These are phyloP conservation scores for Ctenosaura bakeri DNA, from an alignment of 2,797 vertebrate species.

Conservation along the genomic window DNA sequence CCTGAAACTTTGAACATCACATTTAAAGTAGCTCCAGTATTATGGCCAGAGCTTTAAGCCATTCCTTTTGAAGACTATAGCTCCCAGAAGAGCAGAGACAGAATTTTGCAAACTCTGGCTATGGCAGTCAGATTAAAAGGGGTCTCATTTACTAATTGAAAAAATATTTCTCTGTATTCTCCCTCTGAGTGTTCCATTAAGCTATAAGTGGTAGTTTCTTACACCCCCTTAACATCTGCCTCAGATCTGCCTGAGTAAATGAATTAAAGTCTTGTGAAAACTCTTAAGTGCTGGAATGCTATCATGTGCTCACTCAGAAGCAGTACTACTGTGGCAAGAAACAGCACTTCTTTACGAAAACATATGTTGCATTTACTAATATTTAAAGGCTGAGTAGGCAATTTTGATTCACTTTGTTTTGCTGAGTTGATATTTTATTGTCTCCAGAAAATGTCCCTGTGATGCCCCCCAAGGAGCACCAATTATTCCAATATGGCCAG, in stretches of 20 bases:
- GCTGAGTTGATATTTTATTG: not conserved
- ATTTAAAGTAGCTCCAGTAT: not conserved
- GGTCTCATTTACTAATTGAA: not conserved
- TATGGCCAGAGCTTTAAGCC: too few relatives aligned
- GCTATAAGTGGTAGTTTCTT: not conserved
- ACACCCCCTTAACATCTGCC: not conserved
- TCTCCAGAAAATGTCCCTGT: conserved; percentile 45
- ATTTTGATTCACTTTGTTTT: not conserved
- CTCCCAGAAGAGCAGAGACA: too few relatives aligned
- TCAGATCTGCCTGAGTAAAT: not conserved
- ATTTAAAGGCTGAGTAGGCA: not conserved
- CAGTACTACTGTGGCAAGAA: not conserved
- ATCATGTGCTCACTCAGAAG: conserved; percentile 16
- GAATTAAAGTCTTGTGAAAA: conserved; percentile 32
- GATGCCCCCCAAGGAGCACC: conserved; percentile 26
- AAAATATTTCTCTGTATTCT: not conserved
- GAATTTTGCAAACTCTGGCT: too few relatives aligned
- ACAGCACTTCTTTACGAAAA: not conserved
- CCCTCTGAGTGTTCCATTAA: not conserved
- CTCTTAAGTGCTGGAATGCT: not conserved
- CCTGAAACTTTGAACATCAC: not conserved
- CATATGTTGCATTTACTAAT: conserved; percentile 33
- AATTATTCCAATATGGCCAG: conserved; percentile 24
- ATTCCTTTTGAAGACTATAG: too few relatives aligned
- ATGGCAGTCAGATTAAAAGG: not conserved